Base-by-base conservation (phyloP, 2,888 invertebrate species). In the Diploptera punctata region DNA sequence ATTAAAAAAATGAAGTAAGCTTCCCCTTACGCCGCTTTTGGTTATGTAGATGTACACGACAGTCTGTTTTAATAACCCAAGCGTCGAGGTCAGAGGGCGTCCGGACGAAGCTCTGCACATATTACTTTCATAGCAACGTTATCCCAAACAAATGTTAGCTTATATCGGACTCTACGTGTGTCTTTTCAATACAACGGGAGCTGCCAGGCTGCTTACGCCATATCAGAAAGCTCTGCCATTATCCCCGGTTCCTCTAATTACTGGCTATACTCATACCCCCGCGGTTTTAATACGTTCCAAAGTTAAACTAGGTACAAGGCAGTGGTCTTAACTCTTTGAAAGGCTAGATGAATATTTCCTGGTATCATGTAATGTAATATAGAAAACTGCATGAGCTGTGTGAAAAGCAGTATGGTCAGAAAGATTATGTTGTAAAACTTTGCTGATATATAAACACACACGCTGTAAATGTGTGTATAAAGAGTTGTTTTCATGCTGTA, bases 101-200 rank as follows among this genome's bases (percentile, higher is more conserved):
- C 10, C 7, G 33, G 10, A 47, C 18, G 9, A 1, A n/a, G 57
- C 57, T 52, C 21, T 21, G 21, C 57, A 16, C 65, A 47, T 65
- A 65, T 65, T 65, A 65, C 65, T 65, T 65, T 65, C 65, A 47
- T 24, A 57, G 26, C 44, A 44, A 26, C 26, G 26, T 24, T 44
- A 26, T 24, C 44, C 65, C 65, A 65, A 65, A 65, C 65, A 65
- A 65, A 65, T 47, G 65, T 47, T 65, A 44, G 65, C 65, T 65
- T 65, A 65, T 65, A 47, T 29, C 18, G 65, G 65, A 24, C 65
- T 65, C 44, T 65, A 26, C 47, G 43, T 47, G 62, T 62, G 65
- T 65, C 65, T 65, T 65, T 65, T 65, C 65, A 47, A 65, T 65
- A 44, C 43, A 38, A 62, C 33, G 62, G 38, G n/a, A n/a, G n/a